Evolutionary conservation across 53 echinoderm and acorn worm genomes (phyloP), one percentile per base, ranked within the genome.

Genomic region (Paracentrotus lividus): DNA sequence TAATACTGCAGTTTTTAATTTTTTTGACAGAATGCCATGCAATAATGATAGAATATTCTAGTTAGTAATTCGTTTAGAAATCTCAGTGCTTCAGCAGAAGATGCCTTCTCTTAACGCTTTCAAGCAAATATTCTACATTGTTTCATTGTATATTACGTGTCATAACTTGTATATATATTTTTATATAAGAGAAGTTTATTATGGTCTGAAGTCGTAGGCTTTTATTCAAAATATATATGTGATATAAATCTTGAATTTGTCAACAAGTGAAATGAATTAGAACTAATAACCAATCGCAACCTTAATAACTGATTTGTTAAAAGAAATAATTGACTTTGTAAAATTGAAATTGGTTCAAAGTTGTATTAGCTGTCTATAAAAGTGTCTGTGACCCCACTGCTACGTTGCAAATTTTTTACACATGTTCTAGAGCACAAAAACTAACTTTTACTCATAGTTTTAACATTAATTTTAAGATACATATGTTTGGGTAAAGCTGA

Each of bases 151-250:
- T 45, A 45, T 13, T 44, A 65, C 8, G 24, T 4, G 6, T 36
- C 42, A 76, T 18, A 81, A 12, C 47, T 81, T 81, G 81, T 81
- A 81, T 8, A 81, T 81, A 81, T 81, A 81, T 81, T 81, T 81
- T 81, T 81, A 81, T 81, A 81, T 81, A 47, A 81, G 49, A 81
- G 81, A 27, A 45, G 49, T 81, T 81, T 81, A 81, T 81, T 81
- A 76, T 75, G 75, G 5, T 45, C 32, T 40, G 40, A 72, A 32
- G 40, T 18, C 36, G 72, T 38, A 40, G 33, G 21, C 72, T 38
- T 20, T 13, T n/a, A n/a, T 2, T 67, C 33, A 67, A 31, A n/a
- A 67, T 34, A 40, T 72, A 1, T 36, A 15, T 72, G 36, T 72
- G 12, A 20, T 40, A 12, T 72, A 40, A 40, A 21, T 36, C 27